These are phyloP conservation scores for Pelobates cultripes DNA, from an alignment of 2,797 vertebrate genomes.

Conservation along the genomic window DNA sequence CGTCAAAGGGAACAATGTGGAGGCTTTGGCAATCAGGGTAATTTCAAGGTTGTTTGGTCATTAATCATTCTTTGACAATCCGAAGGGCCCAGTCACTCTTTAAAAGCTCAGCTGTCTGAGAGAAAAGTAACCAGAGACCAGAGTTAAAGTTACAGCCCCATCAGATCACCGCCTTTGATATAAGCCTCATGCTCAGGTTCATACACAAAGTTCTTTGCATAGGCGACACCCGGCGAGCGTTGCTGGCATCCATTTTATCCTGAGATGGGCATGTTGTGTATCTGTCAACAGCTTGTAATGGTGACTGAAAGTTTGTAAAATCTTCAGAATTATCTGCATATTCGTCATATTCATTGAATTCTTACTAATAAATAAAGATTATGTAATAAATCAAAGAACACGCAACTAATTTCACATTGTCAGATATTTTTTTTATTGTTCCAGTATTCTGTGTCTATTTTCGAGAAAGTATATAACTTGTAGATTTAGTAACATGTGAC, in stretches of 20 bases:
- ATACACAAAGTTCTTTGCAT: not conserved
- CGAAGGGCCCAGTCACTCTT: conserved; percentile 71
- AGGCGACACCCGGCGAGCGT: not conserved
- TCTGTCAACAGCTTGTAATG: not conserved
- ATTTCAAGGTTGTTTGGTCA: conserved; percentile 77
- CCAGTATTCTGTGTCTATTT: no score
- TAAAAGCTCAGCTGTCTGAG: not conserved
- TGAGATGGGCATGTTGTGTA: not conserved
- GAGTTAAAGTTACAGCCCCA: conserved; percentile 50
- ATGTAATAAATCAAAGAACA: no score
- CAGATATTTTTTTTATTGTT: no score
- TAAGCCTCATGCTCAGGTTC: conserved; percentile 6
- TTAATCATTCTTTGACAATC: conserved; percentile 86
- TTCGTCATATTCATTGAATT: no score
- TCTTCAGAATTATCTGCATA: not conserved
- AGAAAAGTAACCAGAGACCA: conserved; percentile 39
- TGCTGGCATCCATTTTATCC: conserved; percentile 1
- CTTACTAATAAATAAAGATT: no score
- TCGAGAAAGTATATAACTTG: no score
- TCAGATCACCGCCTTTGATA: conserved; percentile 40
- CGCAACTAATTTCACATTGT: no score
- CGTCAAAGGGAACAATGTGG: conserved; percentile 82
- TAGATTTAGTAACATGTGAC: no score
- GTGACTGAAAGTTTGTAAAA: not conserved
- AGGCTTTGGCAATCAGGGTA: conserved; percentile 78